These are phyloP conservation scores for Amitus sp. DNA, from an alignment of 2,888 invertebrate genomes.

Conservation along the genomic window DNA sequence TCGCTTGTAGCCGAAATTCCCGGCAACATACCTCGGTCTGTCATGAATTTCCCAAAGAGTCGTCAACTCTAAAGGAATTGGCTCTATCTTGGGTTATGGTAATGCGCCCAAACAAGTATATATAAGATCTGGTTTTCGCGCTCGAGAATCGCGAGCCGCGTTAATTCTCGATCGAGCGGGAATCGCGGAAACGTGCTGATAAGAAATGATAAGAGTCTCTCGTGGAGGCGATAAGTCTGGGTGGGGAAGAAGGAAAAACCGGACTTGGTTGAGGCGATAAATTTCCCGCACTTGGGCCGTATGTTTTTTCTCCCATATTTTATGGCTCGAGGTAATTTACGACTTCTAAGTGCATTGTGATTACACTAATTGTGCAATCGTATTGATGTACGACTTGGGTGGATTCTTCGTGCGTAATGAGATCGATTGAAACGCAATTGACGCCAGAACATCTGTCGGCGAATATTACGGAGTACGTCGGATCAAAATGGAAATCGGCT, in stretches of 20 bases:
- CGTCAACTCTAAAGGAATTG: slow-evolving; percentile 3
- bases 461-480: slow-evolving; percentile 4
- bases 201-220: slow-evolving; percentile 26
- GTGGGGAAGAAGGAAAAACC: slow-evolving; percentile 23
- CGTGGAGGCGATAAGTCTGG: slow-evolving; percentile 12
- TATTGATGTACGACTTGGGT: slow-evolving; percentile 25
- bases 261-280: slow-evolving; percentile 30
- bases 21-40: not conserved
- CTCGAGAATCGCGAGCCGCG: slow-evolving; percentile 6
- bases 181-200: slow-evolving; percentile 34
- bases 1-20: not conserved
- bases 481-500: not conserved
- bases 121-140: too few relatives aligned
- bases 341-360: slow-evolving; percentile 31
- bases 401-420: not conserved
- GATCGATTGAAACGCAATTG: not conserved
- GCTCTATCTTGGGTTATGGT: not conserved
- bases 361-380: slow-evolving; percentile 27
- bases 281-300: slow-evolving; percentile 29
- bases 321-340: slow-evolving; percentile 28
- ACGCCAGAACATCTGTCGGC: not conserved
- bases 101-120: not conserved
- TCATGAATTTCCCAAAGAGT: slow-evolving; percentile 7
- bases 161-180: slow-evolving; percentile 28
- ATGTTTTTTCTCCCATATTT: slow-evolving; percentile 25